Base-by-base conservation (phyloP, 2,888 invertebrate genomes). In the Carterocephalus palaemon region DNA sequence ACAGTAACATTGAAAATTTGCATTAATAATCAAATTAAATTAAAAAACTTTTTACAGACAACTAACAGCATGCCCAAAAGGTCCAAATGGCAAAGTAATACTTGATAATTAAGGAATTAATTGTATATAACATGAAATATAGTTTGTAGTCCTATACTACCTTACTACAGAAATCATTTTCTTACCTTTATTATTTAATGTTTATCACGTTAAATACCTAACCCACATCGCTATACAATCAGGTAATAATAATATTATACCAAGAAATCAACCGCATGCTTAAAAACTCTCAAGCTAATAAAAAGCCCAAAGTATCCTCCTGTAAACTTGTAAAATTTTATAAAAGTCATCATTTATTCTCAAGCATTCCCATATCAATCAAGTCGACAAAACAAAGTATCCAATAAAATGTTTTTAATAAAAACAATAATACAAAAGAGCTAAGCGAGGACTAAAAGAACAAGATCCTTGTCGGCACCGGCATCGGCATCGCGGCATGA, bases 331-430 rank as follows among this genome's bases (percentile, higher is more conserved):
- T 37, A 37, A 45, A 45, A 20, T 37, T 37, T 40, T 36, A 37
- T 47, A 43, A 46, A 50, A 53, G 51, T 57, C 47, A 47, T 51
- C 49, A 49, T 56, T 49, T 49, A 54, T 53, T 45, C 34, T 29
- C 46, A 49, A 32, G 28, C 28, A 64, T 75, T 83, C 83, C 71
- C 84, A 82, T 75, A 82, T 83, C 82, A 79, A 80, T 83, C 82
- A 83, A 71, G 65, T 59, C 56, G 61, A 70, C 63, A 66, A 37
- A 63, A 64, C 67, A 64, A 70, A 64, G 62, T 49, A 54, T 36
- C 54, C 54, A 64, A 66, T 64, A 67, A 67, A 62, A 70, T 65
- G 67, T 72, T 73, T 67, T 74, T 67, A 68, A 63, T 67, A 71
- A 69, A 79, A 80, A 81, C 76, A 79, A 79, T 73, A 73, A 69